Evolutionary conservation across 2,113 vertebrate genomes (phyloP).

Genomic region (Montifringilla adamsi): DNA sequence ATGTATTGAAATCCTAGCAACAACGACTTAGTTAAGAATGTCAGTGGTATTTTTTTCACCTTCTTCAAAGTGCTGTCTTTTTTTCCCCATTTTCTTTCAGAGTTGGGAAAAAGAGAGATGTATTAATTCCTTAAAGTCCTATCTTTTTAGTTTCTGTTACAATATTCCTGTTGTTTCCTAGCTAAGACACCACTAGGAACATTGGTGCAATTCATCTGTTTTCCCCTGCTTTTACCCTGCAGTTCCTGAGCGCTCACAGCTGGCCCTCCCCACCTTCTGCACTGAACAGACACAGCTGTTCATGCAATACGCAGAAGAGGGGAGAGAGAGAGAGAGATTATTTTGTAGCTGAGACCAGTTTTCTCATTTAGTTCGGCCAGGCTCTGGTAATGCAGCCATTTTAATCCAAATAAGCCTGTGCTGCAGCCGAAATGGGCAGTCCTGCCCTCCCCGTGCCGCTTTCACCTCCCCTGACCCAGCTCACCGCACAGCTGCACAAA

Average conservation of each 20-base stretch:
- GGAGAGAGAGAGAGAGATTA: neutral
- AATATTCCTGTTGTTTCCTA: neutral
- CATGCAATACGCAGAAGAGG: neutral
- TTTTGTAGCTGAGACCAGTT: neutral
- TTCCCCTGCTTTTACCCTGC: neutral
- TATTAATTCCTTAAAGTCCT: neutral
- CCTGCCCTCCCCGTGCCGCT: neutral
- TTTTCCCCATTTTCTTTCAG: neutral
- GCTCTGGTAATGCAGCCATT: neutral
- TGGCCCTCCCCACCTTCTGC: neutral
- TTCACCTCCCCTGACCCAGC: slow-evolving; percentile 43
- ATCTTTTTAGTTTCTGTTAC: neutral
- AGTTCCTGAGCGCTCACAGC: neutral
- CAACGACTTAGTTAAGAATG: neutral
- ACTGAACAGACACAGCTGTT: neutral
- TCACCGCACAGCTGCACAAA: slow-evolving; percentile 25
- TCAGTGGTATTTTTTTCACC: neutral
- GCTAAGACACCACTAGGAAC: neutral
- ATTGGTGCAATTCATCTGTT: neutral
- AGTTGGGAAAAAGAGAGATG: neutral
- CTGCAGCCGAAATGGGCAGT: slow-evolving; percentile 5
- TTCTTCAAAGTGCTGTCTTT: neutral
- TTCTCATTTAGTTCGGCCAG: slow-evolving; percentile 19
- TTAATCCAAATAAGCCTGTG: neutral
- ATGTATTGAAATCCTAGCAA: neutral